Conservation (phyloP, 2,113 vertebrate species). For the Platycercus adscitus region DNA sequence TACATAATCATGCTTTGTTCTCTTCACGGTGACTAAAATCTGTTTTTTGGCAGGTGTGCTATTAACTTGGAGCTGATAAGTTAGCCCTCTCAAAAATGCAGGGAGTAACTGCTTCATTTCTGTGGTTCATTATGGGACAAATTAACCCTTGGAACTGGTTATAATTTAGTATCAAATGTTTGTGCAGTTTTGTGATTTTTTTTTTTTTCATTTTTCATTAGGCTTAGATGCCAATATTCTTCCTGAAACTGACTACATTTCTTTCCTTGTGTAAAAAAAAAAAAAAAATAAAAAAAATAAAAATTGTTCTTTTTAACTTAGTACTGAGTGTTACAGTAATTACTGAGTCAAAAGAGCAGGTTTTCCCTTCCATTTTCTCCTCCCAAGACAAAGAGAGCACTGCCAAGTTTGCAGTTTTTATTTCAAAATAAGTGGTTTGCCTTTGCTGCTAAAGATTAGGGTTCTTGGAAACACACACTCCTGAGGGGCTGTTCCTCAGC, state of each 20-base stretch:
- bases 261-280: background rate
- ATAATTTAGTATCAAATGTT: background rate
- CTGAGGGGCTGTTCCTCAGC: background rate
- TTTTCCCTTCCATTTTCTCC: background rate
- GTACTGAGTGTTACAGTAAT: background rate
- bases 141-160: constrained; percentile 2
- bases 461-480: background rate
- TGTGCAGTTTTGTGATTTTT: background rate
- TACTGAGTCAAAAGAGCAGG: background rate
- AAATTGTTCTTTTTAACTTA: background rate
- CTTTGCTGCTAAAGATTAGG: background rate
- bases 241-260: background rate
- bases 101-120: constrained; percentile 28
- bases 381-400: background rate
- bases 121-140: background rate
- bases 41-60: constrained; percentile 69
- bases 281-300: background rate
- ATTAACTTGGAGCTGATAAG: constrained; percentile 71
- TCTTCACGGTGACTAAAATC: constrained; percentile 55
- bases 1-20: constrained; percentile 71
- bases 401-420: background rate
- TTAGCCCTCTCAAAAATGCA: background rate
- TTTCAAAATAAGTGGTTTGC: background rate
- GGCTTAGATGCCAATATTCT: background rate
- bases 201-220: background rate